Base-by-base conservation (phyloP, 2,888 invertebrate species). In the Nephrotoma appendiculata region DNA sequence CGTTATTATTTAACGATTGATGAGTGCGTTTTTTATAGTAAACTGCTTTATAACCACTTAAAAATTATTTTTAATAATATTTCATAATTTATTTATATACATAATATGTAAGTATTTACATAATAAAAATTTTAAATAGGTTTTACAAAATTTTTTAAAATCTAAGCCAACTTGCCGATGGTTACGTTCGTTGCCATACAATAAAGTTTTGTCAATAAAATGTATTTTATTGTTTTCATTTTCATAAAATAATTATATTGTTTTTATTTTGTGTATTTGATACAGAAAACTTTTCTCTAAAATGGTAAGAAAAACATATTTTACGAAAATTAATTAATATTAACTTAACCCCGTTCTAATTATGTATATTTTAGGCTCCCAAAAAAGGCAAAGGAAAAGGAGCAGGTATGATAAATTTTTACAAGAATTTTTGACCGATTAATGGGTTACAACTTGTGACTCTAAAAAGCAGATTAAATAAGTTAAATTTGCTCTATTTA, bases 341-440 rank as follows among this genome's bases (percentile, higher is more conserved):
- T 4, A 71, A 71, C 31, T 31, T 31, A 31, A 3, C 31, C 31
- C 31, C 31, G 3, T 31, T 31, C 31, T 31, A 31, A 6, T 71
- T 31, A 71, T 31, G 4, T 71, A 9, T 31, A 71, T 86, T 86
- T 15, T 31, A 86, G 86, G 57, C 44, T 7, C 86, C 86, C n/a
- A 86, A 86, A 57, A 86, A 86, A 9, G 86, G 86, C 41, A 86
- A 86, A 52, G 86, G 86, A 41, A 86, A 86, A 86, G 86, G 86
- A 57, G 57, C 52, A 57, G 44, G 86, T 86, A 86, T 15, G 84
- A 12, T 1, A 1, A 6, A 31, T 31, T 31, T 31, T 2, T 31
- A 31, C 31, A 2, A 31, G 2, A 31, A 31, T 31, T 31, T 31
- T 31, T 31, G 3, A 31, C 31, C 31, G 41, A 7, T 12, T 83